Conservation (phyloP, 2,797 vertebrate genomes). For the Arremon aurantiirostris region DNA sequence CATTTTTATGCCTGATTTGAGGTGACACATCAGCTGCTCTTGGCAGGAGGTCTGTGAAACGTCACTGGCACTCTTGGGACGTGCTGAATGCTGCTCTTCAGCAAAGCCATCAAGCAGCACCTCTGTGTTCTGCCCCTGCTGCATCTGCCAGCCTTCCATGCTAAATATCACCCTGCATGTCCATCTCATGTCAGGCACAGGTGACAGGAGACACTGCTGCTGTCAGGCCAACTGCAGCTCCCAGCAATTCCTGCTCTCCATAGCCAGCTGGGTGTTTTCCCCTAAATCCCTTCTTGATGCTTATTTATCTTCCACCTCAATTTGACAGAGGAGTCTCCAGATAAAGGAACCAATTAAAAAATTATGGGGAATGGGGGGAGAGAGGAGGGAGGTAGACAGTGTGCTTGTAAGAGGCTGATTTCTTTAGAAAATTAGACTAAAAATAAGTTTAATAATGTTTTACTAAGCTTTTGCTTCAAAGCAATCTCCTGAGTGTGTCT, state of each 20-base stretch:
- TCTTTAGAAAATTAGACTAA: constrained; percentile 36
- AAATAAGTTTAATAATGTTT: constrained; percentile 31
- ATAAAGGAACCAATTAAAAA: constrained; percentile 17
- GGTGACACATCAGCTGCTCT: background rate
- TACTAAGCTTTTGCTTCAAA: constrained; percentile 23
- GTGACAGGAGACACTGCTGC: background rate
- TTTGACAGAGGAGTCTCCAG: background rate
- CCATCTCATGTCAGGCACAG: background rate
- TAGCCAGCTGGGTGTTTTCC: background rate
- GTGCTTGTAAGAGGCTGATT: background rate
- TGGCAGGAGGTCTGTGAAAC: background rate
- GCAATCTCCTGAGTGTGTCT: background rate
- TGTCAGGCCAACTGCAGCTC: fast-evolving
- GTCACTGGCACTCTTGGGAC: background rate
- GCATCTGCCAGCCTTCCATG: background rate
- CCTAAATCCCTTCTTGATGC: background rate
- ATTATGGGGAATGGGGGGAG: background rate
- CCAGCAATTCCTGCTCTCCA: background rate
- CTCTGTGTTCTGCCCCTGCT: background rate
- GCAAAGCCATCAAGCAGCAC: background rate
- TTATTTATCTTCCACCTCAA: background rate
- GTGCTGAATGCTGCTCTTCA: background rate
- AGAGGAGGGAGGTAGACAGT: background rate
- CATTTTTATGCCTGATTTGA: background rate
- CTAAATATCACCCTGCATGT: background rate